Evolutionary conservation across 2,113 vertebrate genomes (phyloP).

Genomic region (Procavia capensis): DNA sequence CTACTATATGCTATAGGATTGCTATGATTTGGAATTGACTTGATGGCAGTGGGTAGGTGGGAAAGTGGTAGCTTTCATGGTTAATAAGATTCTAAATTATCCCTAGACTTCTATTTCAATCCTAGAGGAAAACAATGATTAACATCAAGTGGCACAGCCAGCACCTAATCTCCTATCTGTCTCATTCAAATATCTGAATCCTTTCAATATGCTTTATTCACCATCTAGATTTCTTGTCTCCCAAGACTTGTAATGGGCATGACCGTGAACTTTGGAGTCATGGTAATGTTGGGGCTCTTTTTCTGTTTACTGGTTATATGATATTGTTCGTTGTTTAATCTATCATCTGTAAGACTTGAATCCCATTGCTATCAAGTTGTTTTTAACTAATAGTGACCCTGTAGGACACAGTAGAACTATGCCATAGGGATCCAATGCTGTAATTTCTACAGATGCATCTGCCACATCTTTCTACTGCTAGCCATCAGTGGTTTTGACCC

Average conservation of each 20-base stretch:
- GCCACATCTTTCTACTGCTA: background rate
- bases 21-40: no score
- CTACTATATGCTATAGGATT: no score
- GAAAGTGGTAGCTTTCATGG: background rate
- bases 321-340: conserved; percentile 60
- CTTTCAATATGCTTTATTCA: background rate
- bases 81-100: background rate
- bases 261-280: background rate
- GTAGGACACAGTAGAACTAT: background rate
- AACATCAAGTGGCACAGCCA: background rate
- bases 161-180: background rate
- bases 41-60: no score
- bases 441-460: background rate
- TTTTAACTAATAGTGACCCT: background rate
- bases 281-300: background rate
- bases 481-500: background rate
- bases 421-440: background rate
- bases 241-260: background rate
- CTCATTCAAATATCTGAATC: background rate
- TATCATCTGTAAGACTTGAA: background rate
- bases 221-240: background rate
- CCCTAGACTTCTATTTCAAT: background rate
- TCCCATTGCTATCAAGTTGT: background rate
- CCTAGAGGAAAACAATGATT: background rate
- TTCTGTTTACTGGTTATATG: background rate